Evolutionary conservation across 2,113 vertebrate genomes (phyloP).

Genomic region (Bufo gargarizans): DNA sequence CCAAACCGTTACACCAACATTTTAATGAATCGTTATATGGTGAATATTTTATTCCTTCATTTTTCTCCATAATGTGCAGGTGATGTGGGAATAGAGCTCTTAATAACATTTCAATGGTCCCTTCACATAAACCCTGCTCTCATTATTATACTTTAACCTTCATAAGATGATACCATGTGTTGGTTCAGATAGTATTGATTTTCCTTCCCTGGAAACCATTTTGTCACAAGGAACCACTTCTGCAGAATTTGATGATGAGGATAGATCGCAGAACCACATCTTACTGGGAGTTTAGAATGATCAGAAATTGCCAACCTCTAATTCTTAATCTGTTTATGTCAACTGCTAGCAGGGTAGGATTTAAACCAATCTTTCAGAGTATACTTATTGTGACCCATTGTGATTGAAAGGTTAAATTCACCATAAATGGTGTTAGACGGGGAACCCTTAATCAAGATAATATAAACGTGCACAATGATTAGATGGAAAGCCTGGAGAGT

Average conservation of each 20-base stretch:
- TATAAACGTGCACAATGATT: slow-evolving; percentile 7
- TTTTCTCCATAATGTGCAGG: neutral
- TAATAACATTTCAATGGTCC: slow-evolving; percentile 28
- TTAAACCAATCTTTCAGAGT: slow-evolving; percentile 15
- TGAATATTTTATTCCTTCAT: no score
- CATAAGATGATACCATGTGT: slow-evolving; percentile 33
- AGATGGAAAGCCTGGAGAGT: neutral
- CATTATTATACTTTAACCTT: slow-evolving; percentile 28
- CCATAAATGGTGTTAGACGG: neutral
- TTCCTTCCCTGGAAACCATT: slow-evolving; percentile 37
- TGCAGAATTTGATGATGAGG: slow-evolving; percentile 5
- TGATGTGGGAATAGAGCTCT: neutral
- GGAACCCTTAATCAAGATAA: slow-evolving; percentile 30
- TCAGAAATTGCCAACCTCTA: slow-evolving; percentile 9
- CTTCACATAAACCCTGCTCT: neutral
- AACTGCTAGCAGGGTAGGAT: neutral
- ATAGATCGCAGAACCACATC: neutral
- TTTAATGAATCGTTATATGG: neutral
- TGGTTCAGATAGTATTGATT: slow-evolving; percentile 52
- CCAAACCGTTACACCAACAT: neutral
- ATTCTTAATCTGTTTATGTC: slow-evolving; percentile 33
- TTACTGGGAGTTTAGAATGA: slow-evolving; percentile 9
- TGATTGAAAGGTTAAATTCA: slow-evolving; percentile 24
- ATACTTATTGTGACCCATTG: neutral
- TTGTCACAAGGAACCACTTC: slow-evolving; percentile 34